phyloP scores from a whole-genome alignment of 2,888 invertebrate species.

The Arenicola marina region DNA sequence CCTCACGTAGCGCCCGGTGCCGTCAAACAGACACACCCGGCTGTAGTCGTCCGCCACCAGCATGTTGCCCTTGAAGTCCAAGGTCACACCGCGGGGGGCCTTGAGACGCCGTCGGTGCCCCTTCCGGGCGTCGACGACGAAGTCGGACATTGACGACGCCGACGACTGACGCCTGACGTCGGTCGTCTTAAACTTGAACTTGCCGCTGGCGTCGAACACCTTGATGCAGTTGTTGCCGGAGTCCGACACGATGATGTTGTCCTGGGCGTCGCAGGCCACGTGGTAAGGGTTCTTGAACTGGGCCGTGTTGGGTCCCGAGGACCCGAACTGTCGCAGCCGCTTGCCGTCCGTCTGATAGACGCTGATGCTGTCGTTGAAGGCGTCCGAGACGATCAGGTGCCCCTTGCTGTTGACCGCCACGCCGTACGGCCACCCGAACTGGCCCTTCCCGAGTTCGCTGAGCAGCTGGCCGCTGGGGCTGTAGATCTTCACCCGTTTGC shows the following conservation, averaged over 20 bases:
- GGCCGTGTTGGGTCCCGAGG: constrained; percentile 87
- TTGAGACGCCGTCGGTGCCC: constrained; percentile 69
- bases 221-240: constrained; percentile 97
- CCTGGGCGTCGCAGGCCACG: constrained; percentile 90
- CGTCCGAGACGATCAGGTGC: constrained; percentile 94
- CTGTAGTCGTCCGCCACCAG: constrained; percentile 81
- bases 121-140: constrained; percentile 12
- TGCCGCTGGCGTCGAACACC: constrained; percentile 56
- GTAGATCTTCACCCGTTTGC: constrained; percentile 31
- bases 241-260: constrained; percentile 94
- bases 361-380: constrained; percentile 87
- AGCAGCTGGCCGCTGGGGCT: constrained; percentile 25
- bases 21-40: constrained; percentile 33
- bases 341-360: constrained; percentile 92
- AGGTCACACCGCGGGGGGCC: constrained; percentile 96
- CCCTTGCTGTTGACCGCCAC: constrained; percentile 86
- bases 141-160: neutral
- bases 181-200: constrained; percentile 15
- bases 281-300: constrained; percentile 98
- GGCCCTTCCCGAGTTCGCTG: constrained; percentile 31
- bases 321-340: constrained; percentile 88
- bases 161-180: constrained; percentile 2
- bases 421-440: constrained; percentile 37
- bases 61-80: constrained; percentile 97
- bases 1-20: constrained; percentile 18